Base-by-base conservation (phyloP, 2,113 vertebrate genomes). In the Pachyramphus minor region DNA sequence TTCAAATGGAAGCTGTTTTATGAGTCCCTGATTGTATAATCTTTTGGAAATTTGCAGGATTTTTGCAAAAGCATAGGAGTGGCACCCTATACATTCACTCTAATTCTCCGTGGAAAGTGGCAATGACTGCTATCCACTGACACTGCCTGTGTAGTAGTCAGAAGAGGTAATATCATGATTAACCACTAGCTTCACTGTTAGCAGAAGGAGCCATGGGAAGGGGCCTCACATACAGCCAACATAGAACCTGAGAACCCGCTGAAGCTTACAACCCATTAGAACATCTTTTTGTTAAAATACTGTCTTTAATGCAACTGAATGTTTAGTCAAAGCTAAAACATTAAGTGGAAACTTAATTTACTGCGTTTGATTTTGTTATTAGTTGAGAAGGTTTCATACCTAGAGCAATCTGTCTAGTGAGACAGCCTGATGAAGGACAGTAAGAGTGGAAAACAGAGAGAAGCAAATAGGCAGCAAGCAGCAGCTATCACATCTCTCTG, bases 381-480 rank as follows among this genome's bases (percentile, higher is more conserved):
- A 90, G 53, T 19, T 56, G 68, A 30, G 27, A 77, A 50, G 39
- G 45, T 86, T 92, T 95, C 63, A 1, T 66, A 53, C 66, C 72
- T 45, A 63, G 59, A 64, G 72, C 35, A 66, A 69, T 90, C 55
- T 81, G 59, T 56, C 60, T 67, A 17, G 35, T 68, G 72, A 80
- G 47, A 69, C 17, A 52, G 64, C 64, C 68, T 59, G 53, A 94
- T 87, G 80, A 88, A 87, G 53, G 75, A 59, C 2, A 8, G 66
- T 37, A 41, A 55, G 62, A 73, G 37, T 44, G 21, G 41, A 52
- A 93, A 90, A 76, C 1, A n/a, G 87, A 58, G 68, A 53, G 20
- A 37, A 89, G 37, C 27, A 47, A 72, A 56, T n/a, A 73, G 47
- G 75, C 82, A 68, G 41, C 0, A 0, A 68, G 41, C 0, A 0